Percentiles rank a stretch among this genome's conserved stretches.
These are phyloP conservation scores for Oxycera nigricornis DNA, from an alignment of 2,888 invertebrate species.

Conservation along the genomic window DNA sequence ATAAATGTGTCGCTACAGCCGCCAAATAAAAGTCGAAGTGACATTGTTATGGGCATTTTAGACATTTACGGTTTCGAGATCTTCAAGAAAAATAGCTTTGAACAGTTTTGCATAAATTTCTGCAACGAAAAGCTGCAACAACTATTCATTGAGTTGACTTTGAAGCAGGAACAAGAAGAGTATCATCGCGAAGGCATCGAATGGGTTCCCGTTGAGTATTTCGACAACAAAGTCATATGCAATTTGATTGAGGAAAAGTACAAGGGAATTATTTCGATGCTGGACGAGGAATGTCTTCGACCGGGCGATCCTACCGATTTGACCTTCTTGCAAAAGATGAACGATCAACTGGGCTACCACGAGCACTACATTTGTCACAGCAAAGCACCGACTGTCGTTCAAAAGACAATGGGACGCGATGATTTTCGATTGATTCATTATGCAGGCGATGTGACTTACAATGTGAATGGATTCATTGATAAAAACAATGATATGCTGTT, in stretches of 20 bases:
- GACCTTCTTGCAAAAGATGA: conserved; percentile 83
- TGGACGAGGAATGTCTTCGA: conserved; percentile 91
- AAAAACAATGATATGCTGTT: conserved; percentile 93
- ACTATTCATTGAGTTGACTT: conserved; percentile 87
- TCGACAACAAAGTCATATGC: conserved; percentile 93
- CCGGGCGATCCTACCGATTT: conserved; percentile 86
- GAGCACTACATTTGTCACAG: conserved; percentile 84
- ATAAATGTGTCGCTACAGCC: conserved; percentile 79
- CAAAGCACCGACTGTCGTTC: conserved; percentile 78
- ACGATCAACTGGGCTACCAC: conserved; percentile 75
- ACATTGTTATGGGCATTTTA: conserved; percentile 84
- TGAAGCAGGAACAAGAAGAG: conserved; percentile 92
- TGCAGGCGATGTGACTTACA: conserved; percentile 93
- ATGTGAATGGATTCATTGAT: conserved; percentile 84
- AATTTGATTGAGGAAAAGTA: conserved; percentile 90
- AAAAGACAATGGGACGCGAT: conserved; percentile 86
- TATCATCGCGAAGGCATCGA: conserved; percentile 89
- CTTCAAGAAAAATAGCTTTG: conserved; percentile 82
- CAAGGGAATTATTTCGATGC: conserved; percentile 81
- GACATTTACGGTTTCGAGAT: conserved; percentile 97
- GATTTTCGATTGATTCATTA: conserved; percentile 91
- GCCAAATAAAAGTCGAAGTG: conserved; percentile 63
- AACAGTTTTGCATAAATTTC: conserved; percentile 93
- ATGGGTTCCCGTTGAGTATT: conserved; percentile 88
- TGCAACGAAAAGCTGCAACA: conserved; percentile 96